phyloP scores from a whole-genome alignment of 2,797 vertebrate genomes.

The Pangasius mekongensis region DNA sequence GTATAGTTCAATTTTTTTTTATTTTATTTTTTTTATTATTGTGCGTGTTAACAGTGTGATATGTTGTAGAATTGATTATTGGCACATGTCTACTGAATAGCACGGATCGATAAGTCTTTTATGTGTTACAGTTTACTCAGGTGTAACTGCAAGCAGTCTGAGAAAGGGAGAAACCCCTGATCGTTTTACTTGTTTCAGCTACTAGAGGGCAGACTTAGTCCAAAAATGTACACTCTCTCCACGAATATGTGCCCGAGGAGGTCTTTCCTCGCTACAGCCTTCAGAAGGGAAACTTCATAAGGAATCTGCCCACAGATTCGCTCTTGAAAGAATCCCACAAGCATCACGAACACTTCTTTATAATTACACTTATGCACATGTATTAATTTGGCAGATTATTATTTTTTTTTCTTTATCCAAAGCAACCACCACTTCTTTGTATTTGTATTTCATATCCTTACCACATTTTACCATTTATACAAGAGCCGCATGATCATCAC shows the following conservation, averaged over 20 bases:
- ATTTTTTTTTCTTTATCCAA: background rate
- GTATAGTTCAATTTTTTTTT: too few relatives aligned
- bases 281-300: background rate
- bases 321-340: background rate
- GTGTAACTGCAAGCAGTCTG: background rate
- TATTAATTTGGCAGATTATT: background rate
- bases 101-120: background rate
- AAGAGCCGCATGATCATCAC: background rate
- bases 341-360: background rate
- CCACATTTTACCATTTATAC: background rate
- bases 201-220: slow-evolving; percentile 66
- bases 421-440: background rate
- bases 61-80: background rate
- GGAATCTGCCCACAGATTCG: background rate
- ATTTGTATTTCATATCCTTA: background rate
- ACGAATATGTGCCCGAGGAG: background rate
- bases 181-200: slow-evolving; percentile 29
- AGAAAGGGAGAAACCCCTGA: background rate
- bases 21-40: background rate
- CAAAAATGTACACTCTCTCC: background rate
- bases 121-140: background rate
- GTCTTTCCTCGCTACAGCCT: background rate
- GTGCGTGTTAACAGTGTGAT: background rate
- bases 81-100: background rate
- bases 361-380: background rate